Conservation (phyloP, 2,113 vertebrate species). For the Parotia lawesii region DNA sequence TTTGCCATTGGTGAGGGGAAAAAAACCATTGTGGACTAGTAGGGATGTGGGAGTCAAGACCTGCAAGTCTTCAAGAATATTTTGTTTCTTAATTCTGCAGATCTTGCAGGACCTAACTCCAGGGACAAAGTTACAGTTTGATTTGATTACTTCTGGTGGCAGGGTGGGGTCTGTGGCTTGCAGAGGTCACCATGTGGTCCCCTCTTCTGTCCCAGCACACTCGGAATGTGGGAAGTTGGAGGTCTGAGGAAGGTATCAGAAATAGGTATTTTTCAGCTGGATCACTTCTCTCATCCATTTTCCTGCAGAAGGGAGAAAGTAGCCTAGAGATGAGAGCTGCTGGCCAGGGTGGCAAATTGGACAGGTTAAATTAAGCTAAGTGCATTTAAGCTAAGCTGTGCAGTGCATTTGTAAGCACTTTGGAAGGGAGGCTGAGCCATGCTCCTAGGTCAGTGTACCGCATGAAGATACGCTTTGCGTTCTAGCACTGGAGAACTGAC, state of each 20-base stretch:
- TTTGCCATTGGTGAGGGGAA: background rate
- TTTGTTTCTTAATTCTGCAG: background rate
- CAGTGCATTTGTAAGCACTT: background rate
- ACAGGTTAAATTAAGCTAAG: background rate
- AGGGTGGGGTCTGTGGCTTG: background rate
- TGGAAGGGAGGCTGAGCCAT: background rate
- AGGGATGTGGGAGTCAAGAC: background rate
- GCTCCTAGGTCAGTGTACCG: accelerated
- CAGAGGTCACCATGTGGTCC: background rate
- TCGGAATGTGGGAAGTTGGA: background rate
- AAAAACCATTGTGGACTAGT: background rate
- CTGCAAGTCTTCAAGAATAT: background rate
- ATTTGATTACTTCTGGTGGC: background rate
- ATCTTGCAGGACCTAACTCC: background rate
- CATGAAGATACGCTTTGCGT: background rate
- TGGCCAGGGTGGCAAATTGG: background rate
- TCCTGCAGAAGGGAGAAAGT: background rate
- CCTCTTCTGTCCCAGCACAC: background rate
- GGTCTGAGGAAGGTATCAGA: background rate
- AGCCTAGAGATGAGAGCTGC: background rate
- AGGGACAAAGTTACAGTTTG: background rate
- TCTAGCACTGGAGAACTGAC: background rate
- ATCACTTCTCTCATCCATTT: background rate
- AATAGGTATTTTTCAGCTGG: background rate
- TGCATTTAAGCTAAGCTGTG: background rate